A percentile compares a stretch with the other conserved stretches of the same genome.
Conservation (phyloP, 2,113 vertebrate genomes). For the Syngnathus scovelli region DNA sequence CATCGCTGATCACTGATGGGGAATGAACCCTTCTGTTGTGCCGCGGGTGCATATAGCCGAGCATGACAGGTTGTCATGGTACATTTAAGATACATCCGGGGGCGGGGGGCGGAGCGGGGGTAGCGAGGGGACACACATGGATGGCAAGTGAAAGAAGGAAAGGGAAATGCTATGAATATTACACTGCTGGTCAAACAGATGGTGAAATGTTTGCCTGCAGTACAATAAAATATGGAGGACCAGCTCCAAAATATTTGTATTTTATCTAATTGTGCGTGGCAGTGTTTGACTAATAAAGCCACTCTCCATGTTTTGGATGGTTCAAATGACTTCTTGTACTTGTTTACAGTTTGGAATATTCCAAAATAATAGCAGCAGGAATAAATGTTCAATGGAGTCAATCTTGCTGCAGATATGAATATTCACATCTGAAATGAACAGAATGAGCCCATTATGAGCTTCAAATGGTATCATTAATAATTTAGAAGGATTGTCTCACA, state of each 20-base stretch:
- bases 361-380: too few relatives aligned
- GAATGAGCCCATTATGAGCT: slow-evolving; percentile 24
- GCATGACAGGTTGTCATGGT: slow-evolving; percentile 66
- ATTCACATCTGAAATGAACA: slow-evolving; percentile 17
- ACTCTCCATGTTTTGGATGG: too few relatives aligned
- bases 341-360: too few relatives aligned
- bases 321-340: too few relatives aligned
- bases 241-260: not conserved
- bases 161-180: slow-evolving; percentile 12
- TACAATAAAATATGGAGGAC: not conserved
- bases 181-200: slow-evolving; percentile 28
- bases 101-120: not conserved
- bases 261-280: not conserved
- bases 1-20: slow-evolving; percentile 53
- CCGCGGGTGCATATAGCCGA: slow-evolving; percentile 48
- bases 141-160: slow-evolving; percentile 18
- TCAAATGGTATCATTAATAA: slow-evolving; percentile 24
- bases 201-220: not conserved
- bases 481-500: too few relatives aligned
- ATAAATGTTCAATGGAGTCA: too few relatives aligned
- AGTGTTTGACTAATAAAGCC: not conserved
- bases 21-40: slow-evolving; percentile 68
- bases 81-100: slow-evolving; percentile 57
- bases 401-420: slow-evolving; percentile 12
- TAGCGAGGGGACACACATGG: not conserved